Evolutionary conservation across 1,140 invertebrate species (phyloP).

Genomic region (Zaprionus gabonicus): DNA sequence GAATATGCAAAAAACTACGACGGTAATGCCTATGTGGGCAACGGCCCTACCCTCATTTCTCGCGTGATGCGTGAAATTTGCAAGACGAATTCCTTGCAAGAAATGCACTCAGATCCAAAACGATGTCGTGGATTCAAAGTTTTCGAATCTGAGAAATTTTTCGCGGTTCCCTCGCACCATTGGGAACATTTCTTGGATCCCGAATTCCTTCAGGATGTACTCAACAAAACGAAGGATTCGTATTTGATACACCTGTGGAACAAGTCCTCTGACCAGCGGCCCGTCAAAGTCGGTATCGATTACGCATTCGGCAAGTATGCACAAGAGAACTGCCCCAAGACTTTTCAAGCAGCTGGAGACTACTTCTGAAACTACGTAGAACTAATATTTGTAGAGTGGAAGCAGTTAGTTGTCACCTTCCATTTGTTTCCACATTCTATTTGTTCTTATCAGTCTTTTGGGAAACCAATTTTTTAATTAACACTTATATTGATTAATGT

Average conservation of each 20-base stretch:
- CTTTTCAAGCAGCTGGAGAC: background rate
- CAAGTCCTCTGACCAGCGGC: background rate
- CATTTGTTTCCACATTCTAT: too few relatives aligned
- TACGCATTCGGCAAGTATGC: background rate
- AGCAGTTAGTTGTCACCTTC: too few relatives aligned
- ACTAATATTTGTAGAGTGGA: too few relatives aligned
- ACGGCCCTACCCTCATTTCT: slow-evolving; percentile 86
- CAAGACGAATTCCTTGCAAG: slow-evolving; percentile 87
- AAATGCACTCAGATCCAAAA: slow-evolving; percentile 86
- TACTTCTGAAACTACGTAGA: background rate
- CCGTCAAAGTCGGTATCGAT: background rate
- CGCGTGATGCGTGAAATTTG: slow-evolving; percentile 85
- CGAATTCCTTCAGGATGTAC: slow-evolving; percentile 83
- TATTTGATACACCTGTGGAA: slow-evolving; percentile 65
- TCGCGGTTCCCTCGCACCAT: slow-evolving; percentile 87
- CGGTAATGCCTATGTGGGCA: slow-evolving; percentile 88
- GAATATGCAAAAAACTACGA: slow-evolving; percentile 87
- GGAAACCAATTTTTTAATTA: too few relatives aligned
- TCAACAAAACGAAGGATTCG: slow-evolving; percentile 85
- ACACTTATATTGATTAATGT: too few relatives aligned
- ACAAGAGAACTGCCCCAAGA: slow-evolving; percentile 1
- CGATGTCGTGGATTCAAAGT: slow-evolving; percentile 88
- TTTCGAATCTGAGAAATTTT: slow-evolving; percentile 87
- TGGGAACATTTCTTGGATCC: slow-evolving; percentile 88
- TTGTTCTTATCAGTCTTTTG: too few relatives aligned